phyloP scores from a whole-genome alignment of 2,888 invertebrate species.

The Trisateles emortualis region DNA sequence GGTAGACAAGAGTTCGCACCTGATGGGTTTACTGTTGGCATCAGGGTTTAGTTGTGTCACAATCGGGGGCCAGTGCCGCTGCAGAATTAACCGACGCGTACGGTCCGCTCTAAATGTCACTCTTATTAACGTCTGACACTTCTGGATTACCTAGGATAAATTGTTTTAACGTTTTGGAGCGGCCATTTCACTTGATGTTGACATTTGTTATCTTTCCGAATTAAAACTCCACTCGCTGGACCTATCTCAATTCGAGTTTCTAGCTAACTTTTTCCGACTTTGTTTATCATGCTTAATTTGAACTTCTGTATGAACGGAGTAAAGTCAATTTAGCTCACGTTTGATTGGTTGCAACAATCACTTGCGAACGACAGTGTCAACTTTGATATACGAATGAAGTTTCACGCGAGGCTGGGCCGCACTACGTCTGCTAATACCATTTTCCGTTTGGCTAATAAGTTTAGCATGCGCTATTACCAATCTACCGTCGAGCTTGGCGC shows the following conservation, averaged over 20 bases:
- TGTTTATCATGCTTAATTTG: constrained; percentile 66
- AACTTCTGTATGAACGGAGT: constrained; percentile 54
- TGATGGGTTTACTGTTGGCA: constrained; percentile 82
- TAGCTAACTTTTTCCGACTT: constrained; percentile 56
- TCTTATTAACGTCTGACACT: constrained; percentile 86
- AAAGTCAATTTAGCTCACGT: constrained; percentile 70
- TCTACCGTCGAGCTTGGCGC: constrained; percentile 77
- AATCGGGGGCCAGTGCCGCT: constrained; percentile 76
- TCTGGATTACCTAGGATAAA: constrained; percentile 84
- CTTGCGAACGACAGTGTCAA: constrained; percentile 78
- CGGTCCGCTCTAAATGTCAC: constrained; percentile 82
- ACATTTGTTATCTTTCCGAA: constrained; percentile 77
- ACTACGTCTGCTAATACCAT: constrained; percentile 82
- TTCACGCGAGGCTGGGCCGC: constrained; percentile 69
- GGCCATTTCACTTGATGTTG: constrained; percentile 72
- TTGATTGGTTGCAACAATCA: constrained; percentile 85
- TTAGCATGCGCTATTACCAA: constrained; percentile 86
- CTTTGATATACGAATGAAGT: constrained; percentile 79
- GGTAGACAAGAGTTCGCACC: constrained; percentile 64
- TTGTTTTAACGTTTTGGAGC: constrained; percentile 82
- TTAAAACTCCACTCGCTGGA: constrained; percentile 64
- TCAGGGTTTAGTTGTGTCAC: constrained; percentile 83
- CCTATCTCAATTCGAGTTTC: constrained; percentile 59
- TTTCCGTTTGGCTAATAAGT: constrained; percentile 86
- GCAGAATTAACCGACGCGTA: constrained; percentile 81